Evolutionary conservation across 92 coral and sea anemone species (phyloP), one percentile per base, ranked within the genome.

Genomic region (Phenganax subtilis): DNA sequence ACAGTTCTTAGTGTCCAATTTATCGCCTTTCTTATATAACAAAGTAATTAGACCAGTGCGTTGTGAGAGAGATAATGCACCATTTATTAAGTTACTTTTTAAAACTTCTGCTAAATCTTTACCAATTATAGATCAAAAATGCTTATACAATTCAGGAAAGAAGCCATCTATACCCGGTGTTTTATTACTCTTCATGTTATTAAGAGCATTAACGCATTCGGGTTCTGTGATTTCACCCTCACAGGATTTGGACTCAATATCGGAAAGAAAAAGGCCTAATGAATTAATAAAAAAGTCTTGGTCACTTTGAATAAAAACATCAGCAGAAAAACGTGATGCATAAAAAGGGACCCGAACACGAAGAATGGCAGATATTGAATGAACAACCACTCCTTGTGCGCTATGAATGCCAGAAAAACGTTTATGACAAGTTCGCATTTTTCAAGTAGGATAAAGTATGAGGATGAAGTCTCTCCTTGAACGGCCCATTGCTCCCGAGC

Each of bases 81-180:
- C 87, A 8, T 59, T 4, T 4, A 8, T 3, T 3, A 17, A 77
- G 15, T 83, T 70, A 12, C 68, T 28, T 60, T 88, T 86, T 0
- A 86, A 55, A 0, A 86, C 90, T 0, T 11, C 6, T 0, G 88
- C 88, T 0, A 86, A 75, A 58, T 90, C 94, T 0, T 14, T 9
- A 0, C 87, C 91, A 1, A 88, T 72, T 1, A 74, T 0, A 15
- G 86, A 79, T 89, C 93, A 88, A 57, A 90, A 86, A 0, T 12
- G 47, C 2, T 44, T 0, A 57, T 88, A 90, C 58, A 88, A 88
- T 61, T 88, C 91, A 31, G 57, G 64, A 0, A 91, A 91, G 6
- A 90, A 74, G 0, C 91, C 91, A 59, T 88, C 94, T 3, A 76
- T 2, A 0, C 89, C 94, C 6, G 90, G 91, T 0, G 88, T 12